A percentile compares a stretch with the other conserved stretches of the same genome.
These are phyloP conservation scores for Corbicula japonica DNA, from an alignment of 2,888 invertebrate species.

Conservation along the genomic window DNA sequence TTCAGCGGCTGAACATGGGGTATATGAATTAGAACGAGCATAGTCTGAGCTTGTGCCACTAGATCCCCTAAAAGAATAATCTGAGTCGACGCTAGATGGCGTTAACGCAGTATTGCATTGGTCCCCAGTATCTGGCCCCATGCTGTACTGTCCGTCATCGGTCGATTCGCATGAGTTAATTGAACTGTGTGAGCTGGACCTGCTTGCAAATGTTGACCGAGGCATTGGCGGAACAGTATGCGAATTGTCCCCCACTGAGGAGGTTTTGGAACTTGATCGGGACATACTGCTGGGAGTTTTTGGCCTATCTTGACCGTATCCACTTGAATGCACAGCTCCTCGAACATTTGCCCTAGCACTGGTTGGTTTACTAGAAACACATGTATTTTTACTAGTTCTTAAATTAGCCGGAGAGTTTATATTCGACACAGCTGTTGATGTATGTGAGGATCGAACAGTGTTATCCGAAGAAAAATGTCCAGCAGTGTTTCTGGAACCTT, in stretches of 20 bases:
- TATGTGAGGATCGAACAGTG: neutral
- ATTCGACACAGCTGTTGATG: slow-evolving; percentile 1
- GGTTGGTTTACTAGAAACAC: neutral
- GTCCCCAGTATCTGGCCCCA: slow-evolving; percentile 29
- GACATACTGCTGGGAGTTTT: slow-evolving; percentile 52
- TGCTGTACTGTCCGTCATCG: slow-evolving; percentile 41
- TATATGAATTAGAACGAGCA: slow-evolving; percentile 51
- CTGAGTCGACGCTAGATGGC: slow-evolving; percentile 45
- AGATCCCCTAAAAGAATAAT: slow-evolving; percentile 39
- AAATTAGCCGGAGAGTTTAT: slow-evolving; percentile 4
- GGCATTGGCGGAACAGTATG: slow-evolving; percentile 18
- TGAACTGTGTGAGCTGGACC: slow-evolving; percentile 64
- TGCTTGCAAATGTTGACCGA: slow-evolving; percentile 33
- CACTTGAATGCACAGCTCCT: slow-evolving; percentile 16
- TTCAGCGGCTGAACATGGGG: slow-evolving; percentile 40
- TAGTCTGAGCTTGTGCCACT: slow-evolving; percentile 37
- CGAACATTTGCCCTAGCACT: slow-evolving; percentile 14
- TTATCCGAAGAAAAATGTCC: neutral
- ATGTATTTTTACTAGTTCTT: neutral
- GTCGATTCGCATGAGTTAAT: slow-evolving; percentile 58
- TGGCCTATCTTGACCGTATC: slow-evolving; percentile 47
- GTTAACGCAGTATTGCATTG: slow-evolving; percentile 25
- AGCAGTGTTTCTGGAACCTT: neutral
- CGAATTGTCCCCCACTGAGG: slow-evolving; percentile 46
- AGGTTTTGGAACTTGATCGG: slow-evolving; percentile 55